Evolutionary conservation across 2,113 vertebrate species (phyloP).

Genomic region (Pristiophorus japonicus): DNA sequence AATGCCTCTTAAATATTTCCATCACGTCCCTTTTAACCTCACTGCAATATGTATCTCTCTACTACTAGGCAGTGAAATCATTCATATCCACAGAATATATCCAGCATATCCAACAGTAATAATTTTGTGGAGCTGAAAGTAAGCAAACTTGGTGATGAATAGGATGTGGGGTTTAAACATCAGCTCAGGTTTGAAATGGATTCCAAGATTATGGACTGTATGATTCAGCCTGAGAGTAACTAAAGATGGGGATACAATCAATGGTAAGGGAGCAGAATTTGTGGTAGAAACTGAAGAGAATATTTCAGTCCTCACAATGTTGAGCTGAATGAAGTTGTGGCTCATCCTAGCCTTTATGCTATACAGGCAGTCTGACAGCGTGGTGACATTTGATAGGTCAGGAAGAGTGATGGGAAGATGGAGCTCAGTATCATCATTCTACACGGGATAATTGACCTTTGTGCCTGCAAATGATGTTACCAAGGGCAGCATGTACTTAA

Average conservation of each 20-base stretch:
- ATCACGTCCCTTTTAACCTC: neutral
- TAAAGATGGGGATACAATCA: neutral
- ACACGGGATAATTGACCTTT: neutral
- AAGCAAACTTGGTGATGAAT: neutral
- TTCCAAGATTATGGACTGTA: neutral
- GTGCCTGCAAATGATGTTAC: neutral
- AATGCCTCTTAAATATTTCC: neutral
- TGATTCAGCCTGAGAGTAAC: neutral
- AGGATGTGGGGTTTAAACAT: neutral
- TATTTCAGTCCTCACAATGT: neutral
- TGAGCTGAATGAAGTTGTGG: neutral
- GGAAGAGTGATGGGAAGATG: neutral
- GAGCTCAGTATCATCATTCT: neutral
- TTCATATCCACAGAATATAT: neutral
- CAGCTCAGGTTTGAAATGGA: neutral
- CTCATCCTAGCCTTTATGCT: neutral
- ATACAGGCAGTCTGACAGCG: neutral
- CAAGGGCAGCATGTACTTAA: neutral
- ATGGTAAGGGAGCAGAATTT: neutral
- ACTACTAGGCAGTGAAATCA: neutral
- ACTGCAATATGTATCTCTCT: neutral
- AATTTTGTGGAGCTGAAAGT: neutral
- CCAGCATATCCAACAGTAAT: too few relatives aligned
- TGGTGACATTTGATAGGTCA: neutral
- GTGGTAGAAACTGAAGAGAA: neutral